A percentile compares a stretch with the other conserved stretches of the same genome.
phyloP scores from a whole-genome alignment of 1,140 invertebrate species.

The Microplitis mediator region DNA sequence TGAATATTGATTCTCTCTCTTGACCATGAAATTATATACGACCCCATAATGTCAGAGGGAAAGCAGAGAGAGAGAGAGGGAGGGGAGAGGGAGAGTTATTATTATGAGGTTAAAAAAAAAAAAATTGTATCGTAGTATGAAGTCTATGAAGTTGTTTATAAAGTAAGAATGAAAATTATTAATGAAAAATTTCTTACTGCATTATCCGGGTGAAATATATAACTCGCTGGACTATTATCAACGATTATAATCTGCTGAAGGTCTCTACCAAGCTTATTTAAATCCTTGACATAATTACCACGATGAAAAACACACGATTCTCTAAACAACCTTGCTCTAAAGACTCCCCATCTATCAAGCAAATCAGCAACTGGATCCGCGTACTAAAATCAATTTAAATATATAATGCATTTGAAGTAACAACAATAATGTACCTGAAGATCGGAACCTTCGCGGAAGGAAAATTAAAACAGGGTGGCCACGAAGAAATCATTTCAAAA shows the following conservation, averaged over 20 bases:
- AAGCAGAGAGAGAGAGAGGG: not conserved
- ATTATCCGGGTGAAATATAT: slow-evolving; percentile 99
- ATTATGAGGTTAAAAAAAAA: not conserved
- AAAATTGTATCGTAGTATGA: not conserved
- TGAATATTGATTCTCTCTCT: slow-evolving; percentile 14
- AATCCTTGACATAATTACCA: slow-evolving; percentile 99
- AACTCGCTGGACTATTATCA: slow-evolving; percentile 99
- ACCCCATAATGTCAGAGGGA: slow-evolving; percentile 19
- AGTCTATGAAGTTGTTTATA: not conserved
- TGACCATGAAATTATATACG: slow-evolving; percentile 14
- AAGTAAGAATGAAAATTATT: slow-evolving; percentile 11
- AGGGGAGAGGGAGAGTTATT: not conserved
- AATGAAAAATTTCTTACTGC: slow-evolving; percentile 75
- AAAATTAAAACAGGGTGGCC: no score
- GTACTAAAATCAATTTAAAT: slow-evolving; percentile 71
- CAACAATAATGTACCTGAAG: not conserved
- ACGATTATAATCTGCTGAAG: slow-evolving; percentile 97
- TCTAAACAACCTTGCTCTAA: slow-evolving; percentile 94
- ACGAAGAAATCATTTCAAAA: no score
- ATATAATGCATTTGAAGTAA: not conserved
- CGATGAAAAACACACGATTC: slow-evolving; percentile 99
- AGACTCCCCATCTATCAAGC: slow-evolving; percentile 97
- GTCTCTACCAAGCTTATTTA: slow-evolving; percentile 95
- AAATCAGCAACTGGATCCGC: slow-evolving; percentile 99
- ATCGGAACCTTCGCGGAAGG: no score